A percentile compares a stretch with the other conserved stretches of the same genome.
Conservation (phyloP, 2,113 vertebrate species). For the Burhinus bistriatus region DNA sequence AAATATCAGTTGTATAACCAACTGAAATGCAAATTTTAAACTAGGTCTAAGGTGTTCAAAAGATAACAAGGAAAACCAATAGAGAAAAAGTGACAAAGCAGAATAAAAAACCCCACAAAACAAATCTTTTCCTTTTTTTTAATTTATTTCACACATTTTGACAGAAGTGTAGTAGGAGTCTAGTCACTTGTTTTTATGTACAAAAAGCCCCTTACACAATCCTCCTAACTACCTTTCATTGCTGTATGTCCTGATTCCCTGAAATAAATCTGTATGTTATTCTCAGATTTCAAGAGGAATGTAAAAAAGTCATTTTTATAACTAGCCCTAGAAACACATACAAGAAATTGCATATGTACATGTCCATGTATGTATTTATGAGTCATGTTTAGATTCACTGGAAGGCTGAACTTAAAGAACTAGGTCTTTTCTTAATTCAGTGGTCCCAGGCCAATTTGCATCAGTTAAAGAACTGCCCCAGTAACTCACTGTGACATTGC, state of each 20-base stretch:
- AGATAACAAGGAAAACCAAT: not conserved
- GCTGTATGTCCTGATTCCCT: not conserved
- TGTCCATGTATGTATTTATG: not conserved
- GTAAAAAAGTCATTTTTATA: slow-evolving; percentile 30
- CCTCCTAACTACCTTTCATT: not conserved
- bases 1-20: not conserved
- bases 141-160: not conserved
- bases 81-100: not conserved
- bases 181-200: not conserved
- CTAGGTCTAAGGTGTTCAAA: not conserved
- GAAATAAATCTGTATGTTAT: not conserved
- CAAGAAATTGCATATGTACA: not conserved
- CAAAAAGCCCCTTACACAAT: not conserved
- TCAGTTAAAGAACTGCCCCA: not conserved
- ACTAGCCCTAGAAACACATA: slow-evolving; percentile 9
- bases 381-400: slow-evolving; percentile 10
- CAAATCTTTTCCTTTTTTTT: not conserved
- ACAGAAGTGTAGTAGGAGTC: not conserved
- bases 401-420: not conserved
- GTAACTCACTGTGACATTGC: slow-evolving; percentile 5
- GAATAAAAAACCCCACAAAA: not conserved
- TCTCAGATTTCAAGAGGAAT: not conserved
- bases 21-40: not conserved
- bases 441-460: not conserved
- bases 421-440: not conserved